Base-by-base conservation (phyloP, 2,888 invertebrate genomes). In the Pasiphila rectangulata region DNA sequence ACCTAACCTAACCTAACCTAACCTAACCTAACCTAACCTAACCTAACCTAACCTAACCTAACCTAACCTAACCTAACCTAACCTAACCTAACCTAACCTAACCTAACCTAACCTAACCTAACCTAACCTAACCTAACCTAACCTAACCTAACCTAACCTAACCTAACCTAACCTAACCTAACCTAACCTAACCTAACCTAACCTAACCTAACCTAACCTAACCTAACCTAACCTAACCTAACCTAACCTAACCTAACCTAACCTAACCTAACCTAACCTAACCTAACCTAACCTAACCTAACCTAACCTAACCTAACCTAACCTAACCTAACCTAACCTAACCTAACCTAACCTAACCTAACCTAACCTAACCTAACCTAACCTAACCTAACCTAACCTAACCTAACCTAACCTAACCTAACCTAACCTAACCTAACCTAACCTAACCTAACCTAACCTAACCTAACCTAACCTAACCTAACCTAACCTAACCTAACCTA, bases 21-120 rank as follows among this genome's bases (percentile, higher is more conserved):
- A 51, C 51, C 51, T 51, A 51, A 51, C 51, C 51, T 51, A 51
- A 51, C 51, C 51, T 51, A 51, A 51, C 51, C 52, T 52, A 52
- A 52, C 52, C 47, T 47, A 52, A 47, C 52, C 52, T 52, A 25
- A 25, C 25, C 25, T 25, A 25, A 25, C 25, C 25, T 25, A 25
- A 25, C 25, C 25, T 25, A 25, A 25, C 25, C 25, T 25, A 25
- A 25, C 25, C 25, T 25, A 25, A 25, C 25, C 25, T 25, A 25
- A 25, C 25, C 25, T 25, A 25, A 25, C 25, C 25, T 25, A 25
- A 25, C 25, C 25, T 25, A 25, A 25, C 25, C 25, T 25, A 25
- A 25, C 25, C n/a, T 25, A 25, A 25, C 25, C 25, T 25, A 25
- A 25, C 25, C 25, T 25, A 25, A 25, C 25, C 25, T 25, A 25